These are phyloP conservation scores for Hoplodrina blanda DNA, from an alignment of 2,888 invertebrate species.

Conservation along the genomic window DNA sequence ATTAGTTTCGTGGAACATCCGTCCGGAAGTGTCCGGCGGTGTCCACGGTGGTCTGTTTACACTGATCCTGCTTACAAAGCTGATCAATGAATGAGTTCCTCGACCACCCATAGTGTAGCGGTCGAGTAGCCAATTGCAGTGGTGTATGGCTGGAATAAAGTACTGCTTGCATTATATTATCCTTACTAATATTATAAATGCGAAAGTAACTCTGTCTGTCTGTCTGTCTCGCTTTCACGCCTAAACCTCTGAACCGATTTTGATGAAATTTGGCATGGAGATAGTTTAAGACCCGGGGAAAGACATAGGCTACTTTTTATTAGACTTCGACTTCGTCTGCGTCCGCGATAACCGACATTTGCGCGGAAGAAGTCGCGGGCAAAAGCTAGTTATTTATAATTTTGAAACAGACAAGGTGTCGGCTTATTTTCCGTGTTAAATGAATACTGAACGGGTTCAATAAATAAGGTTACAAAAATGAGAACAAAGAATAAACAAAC, in stretches of 20 bases:
- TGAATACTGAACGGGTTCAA: background rate
- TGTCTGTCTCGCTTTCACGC: too few species aligned
- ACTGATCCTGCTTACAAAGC: conserved; percentile 74
- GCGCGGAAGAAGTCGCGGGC: too few species aligned
- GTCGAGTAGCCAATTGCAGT: conserved; percentile 74
- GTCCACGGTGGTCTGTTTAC: conserved; percentile 79
- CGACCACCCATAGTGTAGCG: conserved; percentile 87
- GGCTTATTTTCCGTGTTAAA: too few species aligned
- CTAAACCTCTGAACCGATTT: too few species aligned
- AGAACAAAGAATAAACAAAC: background rate
- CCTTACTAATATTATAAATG: too few species aligned
- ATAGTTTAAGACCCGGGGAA: too few species aligned
- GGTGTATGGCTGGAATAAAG: conserved; percentile 71
- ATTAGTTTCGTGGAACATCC: conserved; percentile 75
- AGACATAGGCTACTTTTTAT: too few species aligned
- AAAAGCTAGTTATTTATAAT: too few species aligned
- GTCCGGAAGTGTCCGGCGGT: conserved; percentile 83
- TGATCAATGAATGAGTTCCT: conserved; percentile 73
- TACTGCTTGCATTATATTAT: conserved; percentile 50
- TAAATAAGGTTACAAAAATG: background rate
- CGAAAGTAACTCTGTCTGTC: too few species aligned
- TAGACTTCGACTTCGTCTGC: too few species aligned
- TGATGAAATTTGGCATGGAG: too few species aligned
- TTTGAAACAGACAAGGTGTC: background rate
- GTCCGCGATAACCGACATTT: too few species aligned